Evolutionary conservation across 2,113 vertebrate genomes (phyloP).

Genomic region (Tursiops truncatus): DNA sequence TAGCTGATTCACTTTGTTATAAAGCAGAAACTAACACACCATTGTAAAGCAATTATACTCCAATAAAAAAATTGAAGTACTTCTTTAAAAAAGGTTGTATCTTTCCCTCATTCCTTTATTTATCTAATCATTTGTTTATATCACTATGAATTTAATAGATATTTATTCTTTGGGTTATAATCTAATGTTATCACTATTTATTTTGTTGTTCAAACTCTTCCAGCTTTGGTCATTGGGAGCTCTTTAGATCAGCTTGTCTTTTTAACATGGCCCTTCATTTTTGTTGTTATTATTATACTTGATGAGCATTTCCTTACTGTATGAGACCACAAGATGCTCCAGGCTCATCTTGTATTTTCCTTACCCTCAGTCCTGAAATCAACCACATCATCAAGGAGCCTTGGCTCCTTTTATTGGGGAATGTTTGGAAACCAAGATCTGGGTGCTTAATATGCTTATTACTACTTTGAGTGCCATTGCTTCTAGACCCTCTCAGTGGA

Average conservation of each 20-base stretch:
- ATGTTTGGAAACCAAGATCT: background rate
- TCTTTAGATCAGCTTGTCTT: background rate
- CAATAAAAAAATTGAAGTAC: background rate
- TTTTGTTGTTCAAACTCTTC: background rate
- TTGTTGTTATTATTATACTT: background rate
- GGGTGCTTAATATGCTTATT: background rate
- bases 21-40: no score
- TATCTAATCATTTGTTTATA: background rate
- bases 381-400: background rate
- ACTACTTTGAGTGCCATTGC: background rate
- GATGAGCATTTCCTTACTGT: background rate
- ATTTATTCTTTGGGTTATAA: background rate
- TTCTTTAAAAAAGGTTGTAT: background rate
- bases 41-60: no score
- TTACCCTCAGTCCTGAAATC: background rate
- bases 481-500: background rate
- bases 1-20: no score
- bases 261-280: background rate
- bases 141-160: background rate
- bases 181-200: background rate
- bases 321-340: background rate
- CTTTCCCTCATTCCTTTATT: background rate
- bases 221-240: background rate
- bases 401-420: background rate
- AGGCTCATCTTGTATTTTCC: background rate